These are phyloP conservation scores for Planiliza haematocheilus DNA, from an alignment of 2,113 vertebrate genomes.

Conservation along the genomic window DNA sequence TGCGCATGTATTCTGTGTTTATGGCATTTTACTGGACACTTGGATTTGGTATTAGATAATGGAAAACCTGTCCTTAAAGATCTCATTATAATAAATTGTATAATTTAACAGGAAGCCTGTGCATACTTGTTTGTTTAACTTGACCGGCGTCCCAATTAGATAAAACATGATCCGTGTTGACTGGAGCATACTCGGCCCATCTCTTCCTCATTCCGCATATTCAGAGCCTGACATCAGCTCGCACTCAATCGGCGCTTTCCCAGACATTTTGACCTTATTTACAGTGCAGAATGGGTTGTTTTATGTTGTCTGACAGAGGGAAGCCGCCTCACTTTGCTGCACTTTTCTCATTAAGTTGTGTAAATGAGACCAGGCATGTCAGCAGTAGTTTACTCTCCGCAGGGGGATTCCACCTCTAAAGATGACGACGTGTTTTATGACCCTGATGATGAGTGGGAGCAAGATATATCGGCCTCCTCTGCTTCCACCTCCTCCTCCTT, in stretches of 20 bases:
- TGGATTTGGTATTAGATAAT: no score
- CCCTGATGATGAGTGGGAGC: slow-evolving; percentile 96
- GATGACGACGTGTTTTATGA: slow-evolving; percentile 92
- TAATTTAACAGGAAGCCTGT: neutral
- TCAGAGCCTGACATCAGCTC: slow-evolving; percentile 35
- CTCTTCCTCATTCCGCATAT: slow-evolving; percentile 45
- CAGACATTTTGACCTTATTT: slow-evolving; percentile 60
- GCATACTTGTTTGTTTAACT: neutral
- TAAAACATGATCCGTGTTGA: slow-evolving; percentile 7
- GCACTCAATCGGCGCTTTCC: slow-evolving; percentile 36
- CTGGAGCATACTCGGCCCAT: slow-evolving; percentile 12
- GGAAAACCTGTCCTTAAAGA: no score
- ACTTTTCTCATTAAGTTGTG: slow-evolving; percentile 70
- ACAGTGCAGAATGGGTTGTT: slow-evolving; percentile 55
- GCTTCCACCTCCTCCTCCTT: slow-evolving; percentile 76
- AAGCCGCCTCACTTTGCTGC: slow-evolving; percentile 45
- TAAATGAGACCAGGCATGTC: slow-evolving; percentile 60
- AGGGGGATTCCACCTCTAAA: slow-evolving; percentile 85
- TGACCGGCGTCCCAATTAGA: neutral
- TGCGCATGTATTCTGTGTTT: no score
- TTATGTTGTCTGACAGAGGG: slow-evolving; percentile 46
- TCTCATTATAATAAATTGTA: no score
- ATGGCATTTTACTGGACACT: no score
- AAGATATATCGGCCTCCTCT: slow-evolving; percentile 87
- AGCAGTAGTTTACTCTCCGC: slow-evolving; percentile 69